Percentiles rank a stretch among this genome's conserved stretches.
Conservation (phyloP, 2,113 vertebrate species). For the Bos javanicus region DNA sequence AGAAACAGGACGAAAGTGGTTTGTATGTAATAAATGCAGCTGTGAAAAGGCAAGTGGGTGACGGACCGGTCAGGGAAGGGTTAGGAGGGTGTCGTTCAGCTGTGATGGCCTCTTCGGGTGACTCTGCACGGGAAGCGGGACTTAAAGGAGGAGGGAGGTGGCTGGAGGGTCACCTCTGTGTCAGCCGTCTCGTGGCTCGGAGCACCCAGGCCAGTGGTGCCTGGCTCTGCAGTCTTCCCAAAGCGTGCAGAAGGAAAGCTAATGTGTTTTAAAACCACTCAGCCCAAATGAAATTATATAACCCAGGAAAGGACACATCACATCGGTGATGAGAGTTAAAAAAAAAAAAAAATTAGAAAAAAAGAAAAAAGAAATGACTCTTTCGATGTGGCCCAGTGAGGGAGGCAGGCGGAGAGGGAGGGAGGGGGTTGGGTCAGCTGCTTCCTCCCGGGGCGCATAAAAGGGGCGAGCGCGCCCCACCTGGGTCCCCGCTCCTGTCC, state of each 20-base stretch:
- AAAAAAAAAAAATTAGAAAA: background rate
- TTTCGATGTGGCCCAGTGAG: background rate
- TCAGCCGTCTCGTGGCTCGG: fast-evolving
- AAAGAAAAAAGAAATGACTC: background rate
- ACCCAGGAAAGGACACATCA: slow-evolving; percentile 47
- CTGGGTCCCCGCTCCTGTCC: background rate
- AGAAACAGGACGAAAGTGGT: fast-evolving
- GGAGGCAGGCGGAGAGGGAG: fast-evolving
- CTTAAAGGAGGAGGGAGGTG: no score
- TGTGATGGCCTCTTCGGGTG: fast-evolving
- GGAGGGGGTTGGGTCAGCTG: background rate
- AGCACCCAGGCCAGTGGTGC: background rate
- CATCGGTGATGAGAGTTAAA: background rate
- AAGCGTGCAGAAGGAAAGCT: background rate
- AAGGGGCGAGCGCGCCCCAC: fast-evolving
- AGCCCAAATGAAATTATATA: slow-evolving; percentile 60
- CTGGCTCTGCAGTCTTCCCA: background rate
- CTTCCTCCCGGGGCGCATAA: background rate
- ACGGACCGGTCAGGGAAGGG: fast-evolving
- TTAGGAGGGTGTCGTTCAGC: fast-evolving
- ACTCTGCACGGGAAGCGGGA: fast-evolving
- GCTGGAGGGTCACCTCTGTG: background rate
- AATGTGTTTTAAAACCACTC: slow-evolving; percentile 61
- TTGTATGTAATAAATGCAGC: fast-evolving
- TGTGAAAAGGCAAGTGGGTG: fast-evolving